phyloP scores from a whole-genome alignment of 2,797 vertebrate genomes.

The Sebastiscus albofasciatus region DNA sequence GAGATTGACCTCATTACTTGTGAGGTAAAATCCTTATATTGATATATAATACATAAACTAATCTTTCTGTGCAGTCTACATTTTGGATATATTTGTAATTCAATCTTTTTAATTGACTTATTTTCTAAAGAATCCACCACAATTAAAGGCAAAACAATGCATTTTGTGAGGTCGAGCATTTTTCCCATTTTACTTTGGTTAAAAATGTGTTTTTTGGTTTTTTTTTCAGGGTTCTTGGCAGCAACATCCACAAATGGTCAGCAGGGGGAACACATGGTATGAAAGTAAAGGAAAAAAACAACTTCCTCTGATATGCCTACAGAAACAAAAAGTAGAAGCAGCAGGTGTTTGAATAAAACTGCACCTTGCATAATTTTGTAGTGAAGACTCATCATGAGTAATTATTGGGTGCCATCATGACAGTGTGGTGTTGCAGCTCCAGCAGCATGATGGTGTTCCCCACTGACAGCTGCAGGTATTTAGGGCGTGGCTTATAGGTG shows the following conservation, averaged over 20 bases:
- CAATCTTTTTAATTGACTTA: not conserved
- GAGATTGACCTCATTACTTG: not conserved
- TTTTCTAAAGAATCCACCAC: not conserved
- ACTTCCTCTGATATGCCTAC: too few species aligned
- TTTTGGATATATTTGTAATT: not conserved
- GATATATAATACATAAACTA: not conserved
- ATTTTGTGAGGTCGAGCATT: not conserved
- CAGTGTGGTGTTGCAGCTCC: not conserved
- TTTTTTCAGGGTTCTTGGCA: not conserved
- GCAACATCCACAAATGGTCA: conserved; percentile 27
- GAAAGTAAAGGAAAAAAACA: conserved; percentile 3
- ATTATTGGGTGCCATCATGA: not conserved
- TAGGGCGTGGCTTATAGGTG: conserved; percentile 60
- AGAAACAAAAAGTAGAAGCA: not conserved
- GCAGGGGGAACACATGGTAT: conserved; percentile 48
- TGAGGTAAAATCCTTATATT: not conserved
- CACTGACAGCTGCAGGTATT: conserved; percentile 26
- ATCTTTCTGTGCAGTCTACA: not conserved
- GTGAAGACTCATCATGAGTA: too few species aligned
- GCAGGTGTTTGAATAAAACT: not conserved
- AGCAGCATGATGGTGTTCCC: too few species aligned
- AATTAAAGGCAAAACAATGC: not conserved
- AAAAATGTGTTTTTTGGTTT: not conserved
- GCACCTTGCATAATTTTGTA: not conserved
- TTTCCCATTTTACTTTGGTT: not conserved